A percentile compares a stretch with the other conserved stretches of the same genome.
Conservation (phyloP, 2,888 invertebrate genomes). For the Antitype chi region DNA sequence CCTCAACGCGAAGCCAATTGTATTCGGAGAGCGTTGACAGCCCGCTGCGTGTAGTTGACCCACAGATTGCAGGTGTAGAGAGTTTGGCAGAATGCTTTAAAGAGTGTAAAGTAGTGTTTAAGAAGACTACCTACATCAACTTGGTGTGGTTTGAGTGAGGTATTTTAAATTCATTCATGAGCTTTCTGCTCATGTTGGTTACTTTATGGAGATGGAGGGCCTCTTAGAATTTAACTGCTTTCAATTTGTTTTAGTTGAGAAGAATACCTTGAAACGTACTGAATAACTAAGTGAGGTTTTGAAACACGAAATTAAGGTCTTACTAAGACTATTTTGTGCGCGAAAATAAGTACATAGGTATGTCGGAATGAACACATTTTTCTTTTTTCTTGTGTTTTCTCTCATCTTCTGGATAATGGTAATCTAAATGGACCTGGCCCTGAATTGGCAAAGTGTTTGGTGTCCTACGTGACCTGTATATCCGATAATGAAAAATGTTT, state of each 20-base stretch:
- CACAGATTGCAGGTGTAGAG: too few relatives aligned
- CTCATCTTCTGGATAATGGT: too few relatives aligned
- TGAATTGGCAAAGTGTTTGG: too few relatives aligned
- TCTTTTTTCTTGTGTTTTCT: not conserved
- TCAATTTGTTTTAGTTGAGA: slow-evolving; percentile 60
- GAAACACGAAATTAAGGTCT: slow-evolving; percentile 1
- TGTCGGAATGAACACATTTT: not conserved
- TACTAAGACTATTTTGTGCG: not conserved
- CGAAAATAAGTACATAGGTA: not conserved
- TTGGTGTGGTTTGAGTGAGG: slow-evolving; percentile 28
- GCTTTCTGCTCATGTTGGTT: slow-evolving; percentile 44
- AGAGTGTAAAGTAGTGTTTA: too few relatives aligned
- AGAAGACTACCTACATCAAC: not conserved
- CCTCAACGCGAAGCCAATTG: too few relatives aligned
- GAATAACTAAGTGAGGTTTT: slow-evolving; percentile 46
- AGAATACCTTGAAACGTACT: slow-evolving; percentile 47
- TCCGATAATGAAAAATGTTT: not conserved
- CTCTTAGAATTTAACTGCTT: slow-evolving; percentile 61
- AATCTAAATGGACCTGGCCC: too few relatives aligned
- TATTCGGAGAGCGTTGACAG: too few relatives aligned
- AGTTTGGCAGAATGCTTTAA: too few relatives aligned
- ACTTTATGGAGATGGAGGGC: slow-evolving; percentile 44
- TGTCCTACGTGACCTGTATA: too few relatives aligned
- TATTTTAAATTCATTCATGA: slow-evolving; percentile 64
- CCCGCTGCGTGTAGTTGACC: too few relatives aligned